These are phyloP conservation scores for Chelon labrosus DNA, from an alignment of 2,797 vertebrate genomes.

Conservation along the genomic window DNA sequence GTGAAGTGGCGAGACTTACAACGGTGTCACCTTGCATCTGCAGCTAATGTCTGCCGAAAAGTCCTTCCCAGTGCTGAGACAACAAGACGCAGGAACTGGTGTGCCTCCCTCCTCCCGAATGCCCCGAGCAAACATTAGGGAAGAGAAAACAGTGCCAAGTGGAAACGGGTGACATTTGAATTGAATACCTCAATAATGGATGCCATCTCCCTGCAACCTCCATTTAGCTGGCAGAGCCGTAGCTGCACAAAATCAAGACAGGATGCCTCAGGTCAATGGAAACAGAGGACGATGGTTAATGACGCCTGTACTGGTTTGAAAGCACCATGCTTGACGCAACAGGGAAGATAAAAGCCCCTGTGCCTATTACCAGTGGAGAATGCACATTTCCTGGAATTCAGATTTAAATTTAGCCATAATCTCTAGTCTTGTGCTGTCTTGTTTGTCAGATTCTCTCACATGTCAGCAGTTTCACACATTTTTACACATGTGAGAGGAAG, in stretches of 20 bases:
- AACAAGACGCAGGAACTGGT: conserved; percentile 59
- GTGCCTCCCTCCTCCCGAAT: conserved; percentile 25
- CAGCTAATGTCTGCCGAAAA: conserved; percentile 68
- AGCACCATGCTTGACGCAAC: conserved; percentile 58
- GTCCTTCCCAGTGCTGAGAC: conserved; percentile 59
- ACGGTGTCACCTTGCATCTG: conserved; percentile 83
- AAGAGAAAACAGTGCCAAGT: conserved; percentile 78
- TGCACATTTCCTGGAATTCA: conserved; percentile 40
- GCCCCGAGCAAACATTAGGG: conserved; percentile 78
- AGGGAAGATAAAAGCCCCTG: conserved; percentile 54
- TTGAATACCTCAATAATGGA: conserved; percentile 85
- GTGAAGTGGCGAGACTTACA: conserved; percentile 77
- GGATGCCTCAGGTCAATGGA: conserved; percentile 78
- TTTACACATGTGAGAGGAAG: conserved; percentile 15
- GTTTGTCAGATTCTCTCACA: conserved; percentile 40
- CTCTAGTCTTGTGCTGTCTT: conserved; percentile 32
- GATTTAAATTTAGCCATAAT: conserved; percentile 32
- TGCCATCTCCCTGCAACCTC: conserved; percentile 83
- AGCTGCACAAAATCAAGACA: conserved; percentile 67
- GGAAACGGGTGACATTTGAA: conserved; percentile 86
- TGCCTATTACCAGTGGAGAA: conserved; percentile 49
- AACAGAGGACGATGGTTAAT: conserved; percentile 81
- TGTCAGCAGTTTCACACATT: conserved; percentile 41
- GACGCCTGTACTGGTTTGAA: conserved; percentile 75
- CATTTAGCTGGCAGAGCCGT: conserved; percentile 82